Conservation (phyloP, 1,140 invertebrate species). For the Hylaeus anthracinus region DNA sequence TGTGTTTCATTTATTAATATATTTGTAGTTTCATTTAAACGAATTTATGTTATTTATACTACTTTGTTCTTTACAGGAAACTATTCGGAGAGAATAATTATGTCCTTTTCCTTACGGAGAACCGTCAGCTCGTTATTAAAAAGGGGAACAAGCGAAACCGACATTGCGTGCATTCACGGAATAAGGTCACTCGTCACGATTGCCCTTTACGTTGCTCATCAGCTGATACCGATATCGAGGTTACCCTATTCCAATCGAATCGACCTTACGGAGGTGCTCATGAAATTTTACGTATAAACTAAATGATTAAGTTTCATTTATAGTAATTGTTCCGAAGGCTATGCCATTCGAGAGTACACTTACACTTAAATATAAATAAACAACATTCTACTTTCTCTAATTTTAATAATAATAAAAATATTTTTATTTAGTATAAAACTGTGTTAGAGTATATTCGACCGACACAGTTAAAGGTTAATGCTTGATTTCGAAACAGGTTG, state of each 20-base stretch:
- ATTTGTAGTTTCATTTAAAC: not conserved
- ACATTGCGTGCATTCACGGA: conserved; percentile 85
- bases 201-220: conserved; percentile 83
- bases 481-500: conserved; percentile 73
- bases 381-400: too few relatives aligned
- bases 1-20: not conserved
- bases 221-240: conserved; percentile 83
- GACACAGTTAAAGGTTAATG: too few relatives aligned
- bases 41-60: not conserved
- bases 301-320: too few relatives aligned
- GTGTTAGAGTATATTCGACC: too few relatives aligned
- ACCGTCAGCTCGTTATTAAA: conserved; percentile 73
- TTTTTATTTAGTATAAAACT: too few relatives aligned
- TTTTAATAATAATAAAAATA: too few relatives aligned
- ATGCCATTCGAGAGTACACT: too few relatives aligned
- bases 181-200: conserved; percentile 83
- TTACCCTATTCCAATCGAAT: conserved; percentile 84
- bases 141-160: conserved; percentile 71
- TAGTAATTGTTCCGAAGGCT: conserved; percentile 6
- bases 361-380: too few relatives aligned
- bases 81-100: conserved; percentile 79
- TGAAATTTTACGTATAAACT: not conserved
- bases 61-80: conserved; percentile 62
- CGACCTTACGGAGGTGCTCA: conserved; percentile 81
- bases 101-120: conserved; percentile 82